Evolutionary conservation across 2,113 vertebrate genomes (phyloP), one percentile per base, ranked within the genome.

Genomic region (Phaethornis superciliosus): DNA sequence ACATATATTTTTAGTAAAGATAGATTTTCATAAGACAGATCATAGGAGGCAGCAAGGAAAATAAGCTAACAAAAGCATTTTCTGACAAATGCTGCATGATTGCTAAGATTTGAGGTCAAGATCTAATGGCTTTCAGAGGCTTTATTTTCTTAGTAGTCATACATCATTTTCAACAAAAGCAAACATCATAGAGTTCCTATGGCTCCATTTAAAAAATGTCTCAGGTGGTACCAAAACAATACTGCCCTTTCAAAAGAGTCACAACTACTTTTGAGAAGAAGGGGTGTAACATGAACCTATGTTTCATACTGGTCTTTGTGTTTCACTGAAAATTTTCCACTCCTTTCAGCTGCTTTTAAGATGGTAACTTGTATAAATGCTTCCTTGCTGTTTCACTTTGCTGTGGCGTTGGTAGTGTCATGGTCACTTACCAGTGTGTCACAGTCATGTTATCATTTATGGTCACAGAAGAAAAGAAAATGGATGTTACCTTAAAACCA

Each of bases 381-480:
- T 60, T 82, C 37, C n/a, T 52, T 2, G 2, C 33, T 49, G 15
- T 22, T 90, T 42, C 35, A 20, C 65, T 33, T n/a, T 15, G n/a
- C 46, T n/a, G 14, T 14, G 28, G 30, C 26, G 8, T 0, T 14
- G 26, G 28, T 58, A 55, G 58, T 56, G 11, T 71, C 2, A 3
- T 37, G 13, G 32, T 24, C 44, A 5, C 63, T 42, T 59, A 24
- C 20, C 14, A 1, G 10, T 37, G 47, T 71, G 52, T n/a, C 0
- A 0, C 27, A 42, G 37, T 12, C 32, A 21, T 40, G n/a, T 58
- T 71, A 49, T 9, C 18, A 62, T 55, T 59, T 0, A 0, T n/a
- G 46, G 51, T 37, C n/a, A 40, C 33, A 58, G n/a, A 58, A 21
- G 42, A 68, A 26, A 63, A 63, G 26, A 9, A 62, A 74, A 60